Evolutionary conservation across 2,113 vertebrate species (phyloP), one percentile per base, ranked within the genome.

Genomic region (Axis porcinus): DNA sequence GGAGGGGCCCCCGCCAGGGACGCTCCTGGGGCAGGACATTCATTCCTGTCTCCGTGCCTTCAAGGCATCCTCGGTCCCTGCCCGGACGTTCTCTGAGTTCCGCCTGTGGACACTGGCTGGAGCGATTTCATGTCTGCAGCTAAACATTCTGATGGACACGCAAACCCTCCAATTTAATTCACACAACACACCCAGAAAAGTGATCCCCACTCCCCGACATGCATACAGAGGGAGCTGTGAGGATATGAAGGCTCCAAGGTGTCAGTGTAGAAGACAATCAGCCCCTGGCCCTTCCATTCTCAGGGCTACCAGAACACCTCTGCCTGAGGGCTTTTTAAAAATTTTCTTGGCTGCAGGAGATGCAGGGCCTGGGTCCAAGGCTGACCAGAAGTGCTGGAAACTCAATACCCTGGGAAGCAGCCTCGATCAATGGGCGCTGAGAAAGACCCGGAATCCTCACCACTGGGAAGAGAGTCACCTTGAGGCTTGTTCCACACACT

Each of bases 401-500:
- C 17, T 2, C 54, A 62, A 8, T 43, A 19, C 21, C 13, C 17
- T 33, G 13, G 15, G 17, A 78, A 60, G 12, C 3, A 60, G 25
- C 25, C 25, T 40, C n/a, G 28, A 62, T 7, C 10, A 76, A 5
- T 15, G 30, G 52, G 45, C 13, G 12, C 13, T 78, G 45, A 25
- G 9, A 52, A 27, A 3, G 2, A 79, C 12, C 54, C 57, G 2
- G 30, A 67, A 43, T 43, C 58, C 74, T 54, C 19, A 14, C 13
- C 12, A 7, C 54, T 50, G 12, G 17, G 25, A 40, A 60, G 33
- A 79, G 45, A 27, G 5, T 52, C 43, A 60, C 57, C 43, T 36
- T 52, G 45, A 30, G n/a, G 17, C 55, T 23, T 3, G 3, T 27
- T 87, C 47, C 23, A 33, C 3, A 28, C 0, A 0, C 11, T 40